Conservation (phyloP, 2,797 vertebrate genomes). For the Todus mexicanus region DNA sequence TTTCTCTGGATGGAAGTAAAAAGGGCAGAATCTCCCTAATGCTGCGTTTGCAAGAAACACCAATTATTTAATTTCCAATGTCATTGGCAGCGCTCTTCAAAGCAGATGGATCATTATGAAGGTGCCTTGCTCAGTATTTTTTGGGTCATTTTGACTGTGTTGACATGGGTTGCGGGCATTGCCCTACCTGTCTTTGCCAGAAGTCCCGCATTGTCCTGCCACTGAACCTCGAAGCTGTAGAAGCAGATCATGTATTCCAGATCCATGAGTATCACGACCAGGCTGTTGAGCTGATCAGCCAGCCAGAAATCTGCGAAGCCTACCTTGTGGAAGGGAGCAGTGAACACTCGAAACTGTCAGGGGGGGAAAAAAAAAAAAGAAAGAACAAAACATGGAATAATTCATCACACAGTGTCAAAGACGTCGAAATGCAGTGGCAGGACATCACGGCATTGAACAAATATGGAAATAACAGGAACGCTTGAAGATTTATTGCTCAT, state of each 20-base stretch:
- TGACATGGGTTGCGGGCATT: neutral
- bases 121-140: neutral
- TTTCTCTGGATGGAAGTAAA: neutral
- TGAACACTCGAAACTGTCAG: conserved; percentile 93
- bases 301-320: conserved; percentile 99
- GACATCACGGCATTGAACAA: neutral
- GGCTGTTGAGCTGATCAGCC: conserved; percentile 97
- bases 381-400: neutral
- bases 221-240: conserved; percentile 93
- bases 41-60: neutral
- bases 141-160: neutral
- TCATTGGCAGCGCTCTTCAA: conserved; percentile 10
- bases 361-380: neutral
- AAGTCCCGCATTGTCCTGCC: conserved; percentile 79
- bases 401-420: neutral
- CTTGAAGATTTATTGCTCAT: neutral
- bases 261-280: conserved; percentile 92
- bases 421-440: neutral
- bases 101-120: neutral
- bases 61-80: conserved; percentile 17
- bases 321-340: conserved; percentile 95
- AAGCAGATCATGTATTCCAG: conserved; percentile 99
- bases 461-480: neutral
- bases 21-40: neutral
- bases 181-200: conserved; percentile 75